Percentiles rank a stretch among this genome's conserved stretches.
These are phyloP conservation scores for Acrossocheilus wenchowensis DNA, from an alignment of 2,797 vertebrate species.

Conservation along the genomic window DNA sequence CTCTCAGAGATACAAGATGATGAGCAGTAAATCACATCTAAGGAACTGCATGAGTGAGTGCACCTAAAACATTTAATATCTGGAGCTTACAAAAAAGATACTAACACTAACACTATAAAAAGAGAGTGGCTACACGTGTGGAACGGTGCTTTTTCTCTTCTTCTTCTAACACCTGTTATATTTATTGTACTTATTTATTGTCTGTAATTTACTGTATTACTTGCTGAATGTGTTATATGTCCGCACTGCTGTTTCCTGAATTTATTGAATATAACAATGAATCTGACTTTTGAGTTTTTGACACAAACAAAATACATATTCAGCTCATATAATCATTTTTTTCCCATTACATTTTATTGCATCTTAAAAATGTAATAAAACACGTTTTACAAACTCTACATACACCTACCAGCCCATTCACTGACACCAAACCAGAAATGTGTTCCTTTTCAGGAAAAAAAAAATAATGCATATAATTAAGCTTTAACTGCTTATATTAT, in stretches of 20 bases:
- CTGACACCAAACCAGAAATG: background rate
- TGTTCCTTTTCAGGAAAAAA: background rate
- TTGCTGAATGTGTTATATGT: background rate
- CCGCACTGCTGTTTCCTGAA: background rate
- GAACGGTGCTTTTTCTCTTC: background rate
- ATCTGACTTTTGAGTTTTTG: background rate
- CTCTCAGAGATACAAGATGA: constrained; percentile 24
- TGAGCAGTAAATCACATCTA: constrained; percentile 29
- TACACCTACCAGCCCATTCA: background rate
- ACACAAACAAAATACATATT: background rate
- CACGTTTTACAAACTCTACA: background rate
- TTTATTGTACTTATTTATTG: background rate
- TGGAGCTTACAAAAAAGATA: constrained; percentile 5
- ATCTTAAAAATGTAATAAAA: background rate
- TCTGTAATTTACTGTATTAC: background rate
- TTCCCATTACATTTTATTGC: background rate
- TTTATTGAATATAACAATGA: background rate
- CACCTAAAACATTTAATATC: constrained; percentile 27
- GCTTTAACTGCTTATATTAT: background rate
- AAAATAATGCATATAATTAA: background rate
- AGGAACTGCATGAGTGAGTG: constrained; percentile 4
- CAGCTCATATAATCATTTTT: background rate
- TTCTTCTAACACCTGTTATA: background rate
- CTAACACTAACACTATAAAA: constrained; percentile 4
- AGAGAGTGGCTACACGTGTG: background rate